These are phyloP conservation scores for Epicampocera succincta DNA, from an alignment of 2,888 invertebrate species.

Conservation along the genomic window DNA sequence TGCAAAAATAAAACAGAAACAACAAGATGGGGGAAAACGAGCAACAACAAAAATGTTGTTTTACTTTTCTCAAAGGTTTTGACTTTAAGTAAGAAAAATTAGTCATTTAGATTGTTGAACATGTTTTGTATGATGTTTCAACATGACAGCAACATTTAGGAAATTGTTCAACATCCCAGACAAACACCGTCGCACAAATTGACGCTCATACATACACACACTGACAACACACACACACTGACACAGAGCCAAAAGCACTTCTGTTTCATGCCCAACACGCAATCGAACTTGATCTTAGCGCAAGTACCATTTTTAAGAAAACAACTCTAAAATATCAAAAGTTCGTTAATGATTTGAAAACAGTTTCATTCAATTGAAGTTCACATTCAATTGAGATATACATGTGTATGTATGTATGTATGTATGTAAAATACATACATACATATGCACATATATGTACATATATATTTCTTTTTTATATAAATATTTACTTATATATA, in stretches of 20 bases:
- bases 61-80: slow-evolving; percentile 44
- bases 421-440: too few species aligned
- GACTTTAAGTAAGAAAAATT: slow-evolving; percentile 68
- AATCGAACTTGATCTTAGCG: neutral
- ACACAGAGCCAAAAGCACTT: neutral
- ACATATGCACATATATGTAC: too few species aligned
- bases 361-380: too few species aligned
- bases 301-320: neutral
- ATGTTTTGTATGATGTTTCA: slow-evolving; percentile 62
- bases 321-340: neutral
- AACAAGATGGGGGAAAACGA: neutral
- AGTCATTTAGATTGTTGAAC: slow-evolving; percentile 68
- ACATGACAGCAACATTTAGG: slow-evolving; percentile 65
- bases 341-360: too few species aligned
- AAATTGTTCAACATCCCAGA: slow-evolving; percentile 53
- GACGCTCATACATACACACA: neutral
- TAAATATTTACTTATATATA: too few species aligned
- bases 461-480: too few species aligned
- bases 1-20: slow-evolving; percentile 34
- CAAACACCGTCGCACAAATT: slow-evolving; percentile 5
- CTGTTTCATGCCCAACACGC: neutral
- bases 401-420: too few species aligned
- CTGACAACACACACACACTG: neutral
- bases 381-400: too few species aligned
- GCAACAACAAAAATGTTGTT: slow-evolving; percentile 8